Evolutionary conservation across 1,140 invertebrate species (phyloP), one percentile per base, ranked within the genome.

Genomic region (Bombus turneri): DNA sequence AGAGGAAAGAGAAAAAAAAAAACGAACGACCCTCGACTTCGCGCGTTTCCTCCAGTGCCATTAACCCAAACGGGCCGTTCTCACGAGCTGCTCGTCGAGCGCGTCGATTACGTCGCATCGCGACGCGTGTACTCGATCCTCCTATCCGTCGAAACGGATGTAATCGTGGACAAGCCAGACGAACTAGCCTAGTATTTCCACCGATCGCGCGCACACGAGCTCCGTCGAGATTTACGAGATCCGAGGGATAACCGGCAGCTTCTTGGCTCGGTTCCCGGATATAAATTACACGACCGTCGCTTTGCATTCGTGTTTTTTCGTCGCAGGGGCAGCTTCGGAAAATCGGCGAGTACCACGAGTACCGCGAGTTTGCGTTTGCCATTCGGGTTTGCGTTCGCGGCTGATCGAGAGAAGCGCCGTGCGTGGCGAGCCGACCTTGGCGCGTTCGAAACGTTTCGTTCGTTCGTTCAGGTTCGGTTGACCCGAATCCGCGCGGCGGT

Each of bases 41-140:
- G 88, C 89, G 79, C 83, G 85, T 86, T 92, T 93, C 91, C 91
- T 91, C 73, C 47, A 43, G 83, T 86, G 86, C 84, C 91, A 89
- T 92, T 92, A 92, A 92, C 87, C 86, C 62, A 84, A 92, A 87
- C 89, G 88, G 75, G 76, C 76, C 81, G 91, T 93, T 93, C 92
- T 93, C 92, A 93, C 92, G 88, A 89, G 86, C 88, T 83, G 90
- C 37, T 69, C 47, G 74, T 34, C 39, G 53, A 71, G 59, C 22
- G 31, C 69, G 66, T 93, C 91, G 91, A 92, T 91, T 47, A 68
- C 39, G 69, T 73, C n/a, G 64, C 57, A 34, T 66, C 59, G 72
- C 37, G 53, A 31, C 59, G 25, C 59, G 43, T 53, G 31, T 53
- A 41, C n/a, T 31, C 9, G 28, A 22, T 69, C 22, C 53, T 31